Base-by-base conservation (phyloP, 2,888 invertebrate genomes). In the Mythimna albipuncta region DNA sequence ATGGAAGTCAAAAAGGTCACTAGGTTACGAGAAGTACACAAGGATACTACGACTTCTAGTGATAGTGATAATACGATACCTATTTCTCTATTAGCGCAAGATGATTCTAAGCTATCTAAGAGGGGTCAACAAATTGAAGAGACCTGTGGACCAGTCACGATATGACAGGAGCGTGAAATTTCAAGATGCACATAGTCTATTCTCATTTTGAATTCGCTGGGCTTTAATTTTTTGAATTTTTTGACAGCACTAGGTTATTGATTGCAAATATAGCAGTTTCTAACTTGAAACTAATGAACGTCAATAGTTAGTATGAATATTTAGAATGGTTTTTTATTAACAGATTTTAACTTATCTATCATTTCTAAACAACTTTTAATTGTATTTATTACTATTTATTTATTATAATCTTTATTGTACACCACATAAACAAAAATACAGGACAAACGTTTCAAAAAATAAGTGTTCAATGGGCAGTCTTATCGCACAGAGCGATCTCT, bases 1-100 rank as follows among this genome's bases (percentile, higher is more conserved):
- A 76, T 73, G n/a, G 10, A 69, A 63, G 47, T 67, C 59, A 66
- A 75, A 72, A 62, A 67, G 63, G 69, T 68, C 61, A 69, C 55
- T 55, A 64, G 59, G 54, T n/a, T 65, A 59, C 32, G 35, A 72
- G 35, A 52, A 69, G 13, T 35, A 21, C 16, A 47, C n/a, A 32
- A 38, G 38, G 26, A 75, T 55, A n/a, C 50, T 59, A 69, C 64
- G 64, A 44, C 55, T 50, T 32, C 52, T 64, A 55, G 5, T 55
- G 7, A 44, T 55, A 63, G 63, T 80, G 44, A 67, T 64, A 6
- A 50, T 44, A 61, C 6, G 44, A 38, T 47, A 55, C 10, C 3
- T 11, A 44, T 38, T 0, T 3, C n/a, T 74, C 47, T 13, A 10
- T n/a, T 19, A 21, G 13, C 41, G 21, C 75, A 75, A 57, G 16